A percentile compares a stretch with the other conserved stretches of the same genome.
Conservation (phyloP, 1,140 invertebrate genomes). For the Zaprionus inermis region DNA sequence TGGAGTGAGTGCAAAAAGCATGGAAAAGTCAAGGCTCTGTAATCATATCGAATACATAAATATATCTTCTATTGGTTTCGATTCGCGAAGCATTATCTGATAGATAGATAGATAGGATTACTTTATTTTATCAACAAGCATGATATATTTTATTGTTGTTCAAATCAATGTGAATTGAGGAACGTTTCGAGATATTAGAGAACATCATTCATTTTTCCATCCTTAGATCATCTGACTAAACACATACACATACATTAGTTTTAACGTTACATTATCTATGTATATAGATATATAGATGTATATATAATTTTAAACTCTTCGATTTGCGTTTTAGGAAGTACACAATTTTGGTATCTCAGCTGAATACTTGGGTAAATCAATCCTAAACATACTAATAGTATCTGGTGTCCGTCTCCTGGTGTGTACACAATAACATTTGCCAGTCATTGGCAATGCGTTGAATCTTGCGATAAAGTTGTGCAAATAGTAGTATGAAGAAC, state of each 20-base stretch:
- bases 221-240: background rate
- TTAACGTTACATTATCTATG: constrained; percentile 11
- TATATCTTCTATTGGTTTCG: background rate
- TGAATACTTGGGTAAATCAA: constrained; percentile 19
- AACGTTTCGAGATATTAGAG: constrained; percentile 26
- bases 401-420: background rate
- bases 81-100: constrained; percentile 13
- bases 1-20: constrained; percentile 1
- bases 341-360: constrained; percentile 17
- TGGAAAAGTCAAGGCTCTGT: constrained; percentile 7
- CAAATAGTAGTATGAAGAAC: background rate
- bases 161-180: constrained; percentile 26
- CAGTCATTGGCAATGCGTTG: no score
- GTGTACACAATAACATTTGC: background rate
- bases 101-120: background rate
- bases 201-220: constrained; percentile 8
- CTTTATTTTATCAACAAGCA: constrained; percentile 2
- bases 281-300: constrained; percentile 20
- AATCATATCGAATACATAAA: constrained; percentile 14
- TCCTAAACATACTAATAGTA: constrained; percentile 18
- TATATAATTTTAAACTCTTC: constrained; percentile 36
- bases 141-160: constrained; percentile 9
- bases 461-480: background rate
- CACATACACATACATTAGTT: constrained; percentile 15
- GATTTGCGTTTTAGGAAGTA: constrained; percentile 38